These are phyloP conservation scores for Anthrax anthrax DNA, from an alignment of 2,888 invertebrate species.

Conservation along the genomic window DNA sequence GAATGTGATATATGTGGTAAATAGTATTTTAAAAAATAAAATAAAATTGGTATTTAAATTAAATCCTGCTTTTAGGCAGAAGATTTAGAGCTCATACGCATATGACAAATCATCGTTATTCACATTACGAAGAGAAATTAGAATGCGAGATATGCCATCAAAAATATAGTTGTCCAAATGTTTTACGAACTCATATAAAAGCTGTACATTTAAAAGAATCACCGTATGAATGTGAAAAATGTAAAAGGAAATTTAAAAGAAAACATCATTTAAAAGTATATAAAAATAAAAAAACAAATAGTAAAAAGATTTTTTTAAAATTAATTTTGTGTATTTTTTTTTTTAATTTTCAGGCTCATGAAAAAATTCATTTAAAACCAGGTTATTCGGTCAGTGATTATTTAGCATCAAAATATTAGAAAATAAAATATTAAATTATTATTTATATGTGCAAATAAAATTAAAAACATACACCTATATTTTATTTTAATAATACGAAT, in stretches of 20 bases:
- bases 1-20: constrained; percentile 22
- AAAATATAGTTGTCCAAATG: constrained; percentile 20
- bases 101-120: constrained; percentile 20
- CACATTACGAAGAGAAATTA: constrained; percentile 17
- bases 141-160: constrained; percentile 19
- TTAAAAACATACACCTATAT: too few relatives aligned
- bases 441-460: too few relatives aligned
- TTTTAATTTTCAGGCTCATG: constrained; percentile 2
- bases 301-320: background rate
- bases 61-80: constrained; percentile 14
- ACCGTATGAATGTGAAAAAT: constrained; percentile 18
- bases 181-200: constrained; percentile 18
- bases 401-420: too few relatives aligned
- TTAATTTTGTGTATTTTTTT: background rate
- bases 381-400: too few relatives aligned
- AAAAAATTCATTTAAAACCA: constrained; percentile 1
- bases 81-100: constrained; percentile 20
- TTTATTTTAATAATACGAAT: too few relatives aligned
- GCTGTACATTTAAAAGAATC: constrained; percentile 19
- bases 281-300: background rate
- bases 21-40: background rate
- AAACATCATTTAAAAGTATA: constrained; percentile 21
- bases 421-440: too few relatives aligned
- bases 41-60: background rate
- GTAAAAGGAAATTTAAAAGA: constrained; percentile 20